Percentiles rank a stretch among this genome's conserved stretches.
phyloP scores from a whole-genome alignment of 1,140 invertebrate genomes.

The Chrysomallon squamiferum region DNA sequence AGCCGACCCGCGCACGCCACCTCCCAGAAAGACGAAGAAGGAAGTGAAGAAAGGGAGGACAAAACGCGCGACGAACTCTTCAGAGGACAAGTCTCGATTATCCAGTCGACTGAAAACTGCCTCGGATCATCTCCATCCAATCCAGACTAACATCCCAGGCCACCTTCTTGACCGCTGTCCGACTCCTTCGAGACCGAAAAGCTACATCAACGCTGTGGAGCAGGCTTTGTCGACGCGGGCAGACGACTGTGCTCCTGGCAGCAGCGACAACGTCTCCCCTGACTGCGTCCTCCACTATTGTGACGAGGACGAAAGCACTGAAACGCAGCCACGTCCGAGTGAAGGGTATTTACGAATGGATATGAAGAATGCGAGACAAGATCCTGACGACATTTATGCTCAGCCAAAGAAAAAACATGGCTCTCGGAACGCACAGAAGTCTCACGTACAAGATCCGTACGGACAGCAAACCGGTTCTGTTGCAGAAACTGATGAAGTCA shows the following conservation, averaged over 20 bases:
- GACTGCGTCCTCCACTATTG: too few relatives aligned
- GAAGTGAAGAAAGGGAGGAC: too few relatives aligned
- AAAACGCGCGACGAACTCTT: too few relatives aligned
- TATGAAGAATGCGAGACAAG: background rate
- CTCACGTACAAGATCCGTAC: too few relatives aligned
- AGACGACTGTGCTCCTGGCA: too few relatives aligned
- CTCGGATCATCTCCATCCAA: background rate
- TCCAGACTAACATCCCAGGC: background rate
- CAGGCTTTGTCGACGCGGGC: background rate
- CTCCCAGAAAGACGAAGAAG: background rate
- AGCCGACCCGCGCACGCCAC: background rate
- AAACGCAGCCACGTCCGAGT: background rate
- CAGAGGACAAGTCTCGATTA: too few relatives aligned
- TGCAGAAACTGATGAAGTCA: too few relatives aligned
- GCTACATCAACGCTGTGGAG: slow-evolving; percentile 22
- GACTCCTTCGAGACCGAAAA: slow-evolving; percentile 16
- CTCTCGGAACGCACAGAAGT: too few relatives aligned
- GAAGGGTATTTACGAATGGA: background rate
- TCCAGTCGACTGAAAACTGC: background rate
- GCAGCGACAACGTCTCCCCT: too few relatives aligned
- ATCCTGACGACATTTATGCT: background rate
- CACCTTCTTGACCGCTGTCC: background rate
- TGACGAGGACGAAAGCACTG: too few relatives aligned
- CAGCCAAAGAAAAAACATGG: background rate
- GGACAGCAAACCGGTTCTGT: too few relatives aligned